Conservation (phyloP, 2,113 vertebrate genomes). For the Pithys albifrons region DNA sequence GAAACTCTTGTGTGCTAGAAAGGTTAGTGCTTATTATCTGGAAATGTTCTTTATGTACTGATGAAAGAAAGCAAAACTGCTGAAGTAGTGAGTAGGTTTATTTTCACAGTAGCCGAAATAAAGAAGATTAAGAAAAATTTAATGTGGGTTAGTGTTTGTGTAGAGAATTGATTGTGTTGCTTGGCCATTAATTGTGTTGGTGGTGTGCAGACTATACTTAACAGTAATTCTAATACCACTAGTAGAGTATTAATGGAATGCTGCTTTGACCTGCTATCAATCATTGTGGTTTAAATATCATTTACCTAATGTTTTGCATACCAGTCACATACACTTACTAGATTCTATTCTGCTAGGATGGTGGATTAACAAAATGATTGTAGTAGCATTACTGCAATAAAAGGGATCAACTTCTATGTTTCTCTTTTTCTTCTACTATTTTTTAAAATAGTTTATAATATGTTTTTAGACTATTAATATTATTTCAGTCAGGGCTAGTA, state of each 20-base stretch:
- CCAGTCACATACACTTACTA: neutral
- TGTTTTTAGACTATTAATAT: neutral
- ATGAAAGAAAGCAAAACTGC: constrained; percentile 35
- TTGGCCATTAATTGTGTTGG: constrained; percentile 6
- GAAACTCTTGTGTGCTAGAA: neutral
- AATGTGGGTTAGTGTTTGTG: neutral
- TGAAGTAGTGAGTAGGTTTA: neutral
- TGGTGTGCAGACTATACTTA: constrained; percentile 9
- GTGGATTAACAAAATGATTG: neutral
- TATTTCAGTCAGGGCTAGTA: neutral
- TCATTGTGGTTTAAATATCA: neutral
- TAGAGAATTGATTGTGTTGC: neutral
- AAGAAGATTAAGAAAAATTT: neutral
- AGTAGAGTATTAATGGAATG: neutral
- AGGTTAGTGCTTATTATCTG: neutral
- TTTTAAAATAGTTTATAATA: neutral
- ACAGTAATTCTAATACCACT: constrained; percentile 3
- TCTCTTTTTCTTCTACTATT: neutral
- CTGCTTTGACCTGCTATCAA: constrained; percentile 40
- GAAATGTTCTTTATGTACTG: neutral
- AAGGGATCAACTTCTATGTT: neutral
- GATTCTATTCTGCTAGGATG: neutral
- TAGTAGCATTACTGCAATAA: neutral
- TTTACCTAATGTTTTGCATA: neutral
- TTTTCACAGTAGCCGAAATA: constrained; percentile 33